Evolutionary conservation across 1,140 invertebrate genomes (phyloP).

Genomic region (Psix sp.): DNA sequence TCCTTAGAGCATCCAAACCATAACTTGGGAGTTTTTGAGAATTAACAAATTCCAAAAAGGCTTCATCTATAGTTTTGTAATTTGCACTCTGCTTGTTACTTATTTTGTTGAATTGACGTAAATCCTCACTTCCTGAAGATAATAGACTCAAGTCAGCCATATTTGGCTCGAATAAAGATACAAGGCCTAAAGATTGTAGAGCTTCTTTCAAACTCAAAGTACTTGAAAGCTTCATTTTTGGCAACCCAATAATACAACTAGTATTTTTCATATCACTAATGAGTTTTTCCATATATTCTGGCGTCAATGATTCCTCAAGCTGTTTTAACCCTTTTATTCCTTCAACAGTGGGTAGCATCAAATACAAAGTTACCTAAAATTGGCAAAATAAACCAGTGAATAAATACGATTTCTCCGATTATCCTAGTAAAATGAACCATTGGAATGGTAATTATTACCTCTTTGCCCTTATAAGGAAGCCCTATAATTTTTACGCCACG

Average conservation of each 20-base stretch:
- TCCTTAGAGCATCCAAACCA: conserved; percentile 69
- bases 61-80: no score
- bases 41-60: conserved; percentile 64
- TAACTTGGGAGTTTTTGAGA: conserved; percentile 59
- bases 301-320: conserved; percentile 77
- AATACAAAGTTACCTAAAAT: conserved; percentile 80
- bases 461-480: conserved; percentile 83
- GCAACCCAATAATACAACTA: conserved; percentile 80
- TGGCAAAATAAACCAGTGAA: no score
- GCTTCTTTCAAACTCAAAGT: conserved; percentile 77
- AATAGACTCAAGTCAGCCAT: conserved; percentile 80
- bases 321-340: conserved; percentile 71
- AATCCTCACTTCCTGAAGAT: conserved; percentile 70
- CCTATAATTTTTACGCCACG: conserved; percentile 81
- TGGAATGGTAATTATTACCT: conserved; percentile 66
- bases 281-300: conserved; percentile 76
- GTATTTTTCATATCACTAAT: conserved; percentile 75
- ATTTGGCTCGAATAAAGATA: conserved; percentile 79
- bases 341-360: conserved; percentile 81
- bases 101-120: conserved; percentile 15
- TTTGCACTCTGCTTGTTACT: no score
- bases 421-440: no score
- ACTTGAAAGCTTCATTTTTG: conserved; percentile 82
- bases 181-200: conserved; percentile 78
- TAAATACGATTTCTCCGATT: no score